Conservation (phyloP, 2,797 vertebrate genomes). For the Manis javanica region DNA sequence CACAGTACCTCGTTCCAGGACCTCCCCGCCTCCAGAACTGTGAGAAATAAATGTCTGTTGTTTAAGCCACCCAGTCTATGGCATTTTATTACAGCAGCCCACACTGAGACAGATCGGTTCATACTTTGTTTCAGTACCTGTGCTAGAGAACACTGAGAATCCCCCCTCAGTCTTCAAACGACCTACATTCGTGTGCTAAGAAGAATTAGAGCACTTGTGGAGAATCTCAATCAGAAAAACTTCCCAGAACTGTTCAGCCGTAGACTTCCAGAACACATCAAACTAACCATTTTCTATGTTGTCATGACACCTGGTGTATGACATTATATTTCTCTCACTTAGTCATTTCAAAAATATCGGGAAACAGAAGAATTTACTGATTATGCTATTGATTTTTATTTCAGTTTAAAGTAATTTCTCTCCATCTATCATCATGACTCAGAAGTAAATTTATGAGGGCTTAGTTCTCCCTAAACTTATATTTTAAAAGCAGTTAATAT, state of each 20-base stretch:
- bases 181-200: neutral
- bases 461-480: neutral
- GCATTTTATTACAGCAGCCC: neutral
- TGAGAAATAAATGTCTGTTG: neutral
- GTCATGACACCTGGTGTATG: neutral
- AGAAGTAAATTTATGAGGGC: neutral
- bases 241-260: neutral
- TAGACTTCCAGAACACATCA: neutral
- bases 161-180: neutral
- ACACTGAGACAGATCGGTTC: neutral
- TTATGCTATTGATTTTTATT: neutral
- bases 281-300: neutral
- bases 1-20: neutral
- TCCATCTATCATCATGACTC: neutral
- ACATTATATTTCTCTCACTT: neutral
- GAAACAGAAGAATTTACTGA: neutral
- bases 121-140: neutral
- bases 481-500: slow-evolving; percentile 5
- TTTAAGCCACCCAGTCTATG: neutral
- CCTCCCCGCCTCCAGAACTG: neutral
- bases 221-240: neutral
- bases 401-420: slow-evolving; percentile 8
- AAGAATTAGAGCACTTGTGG: neutral
- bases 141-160: neutral
- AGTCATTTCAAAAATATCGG: neutral